phyloP scores from a whole-genome alignment of 1,140 invertebrate genomes.

The Chymomyza costata region DNA sequence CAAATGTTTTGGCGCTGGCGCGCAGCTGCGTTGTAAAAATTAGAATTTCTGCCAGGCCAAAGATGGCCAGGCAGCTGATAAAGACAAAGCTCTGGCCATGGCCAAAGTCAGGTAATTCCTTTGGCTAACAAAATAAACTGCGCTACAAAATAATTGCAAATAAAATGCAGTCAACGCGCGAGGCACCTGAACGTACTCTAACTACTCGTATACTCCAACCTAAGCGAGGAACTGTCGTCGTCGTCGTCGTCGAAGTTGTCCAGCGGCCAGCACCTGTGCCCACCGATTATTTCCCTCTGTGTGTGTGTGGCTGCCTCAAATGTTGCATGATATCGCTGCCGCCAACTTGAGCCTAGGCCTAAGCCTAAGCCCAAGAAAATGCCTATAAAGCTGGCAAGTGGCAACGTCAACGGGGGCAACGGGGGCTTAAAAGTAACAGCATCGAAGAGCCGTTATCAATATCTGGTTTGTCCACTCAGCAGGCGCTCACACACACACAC shows the following conservation, averaged over 20 bases:
- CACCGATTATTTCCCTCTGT: slow-evolving; percentile 49
- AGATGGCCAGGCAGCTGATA: slow-evolving; percentile 36
- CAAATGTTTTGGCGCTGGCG: slow-evolving; percentile 39
- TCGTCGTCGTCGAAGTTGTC: slow-evolving; percentile 35
- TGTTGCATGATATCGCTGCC: slow-evolving; percentile 51
- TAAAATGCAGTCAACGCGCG: slow-evolving; percentile 61
- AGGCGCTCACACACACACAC: slow-evolving; percentile 42
- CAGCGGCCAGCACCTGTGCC: slow-evolving; percentile 58
- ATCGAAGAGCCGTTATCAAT: slow-evolving; percentile 75
- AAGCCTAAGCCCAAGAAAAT: slow-evolving; percentile 9
- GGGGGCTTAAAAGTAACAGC: slow-evolving; percentile 53
- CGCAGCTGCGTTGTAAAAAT: slow-evolving; percentile 69
- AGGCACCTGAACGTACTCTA: too few species aligned
- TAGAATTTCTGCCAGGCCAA: slow-evolving; percentile 42
- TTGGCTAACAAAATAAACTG: slow-evolving; percentile 47
- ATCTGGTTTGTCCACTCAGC: slow-evolving; percentile 74
- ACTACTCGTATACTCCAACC: too few species aligned
- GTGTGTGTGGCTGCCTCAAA: slow-evolving; percentile 46
- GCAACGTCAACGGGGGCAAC: slow-evolving; percentile 38
- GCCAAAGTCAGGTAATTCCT: slow-evolving; percentile 55
- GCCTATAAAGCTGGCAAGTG: slow-evolving; percentile 20
- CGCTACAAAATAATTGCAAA: slow-evolving; percentile 72
- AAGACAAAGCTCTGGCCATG: slow-evolving; percentile 32
- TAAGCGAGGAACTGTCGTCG: too few species aligned
- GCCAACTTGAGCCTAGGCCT: slow-evolving; percentile 7